These are phyloP conservation scores for Cyprinodon brontotheroides DNA, from an alignment of 2,113 vertebrate species.

Conservation along the genomic window DNA sequence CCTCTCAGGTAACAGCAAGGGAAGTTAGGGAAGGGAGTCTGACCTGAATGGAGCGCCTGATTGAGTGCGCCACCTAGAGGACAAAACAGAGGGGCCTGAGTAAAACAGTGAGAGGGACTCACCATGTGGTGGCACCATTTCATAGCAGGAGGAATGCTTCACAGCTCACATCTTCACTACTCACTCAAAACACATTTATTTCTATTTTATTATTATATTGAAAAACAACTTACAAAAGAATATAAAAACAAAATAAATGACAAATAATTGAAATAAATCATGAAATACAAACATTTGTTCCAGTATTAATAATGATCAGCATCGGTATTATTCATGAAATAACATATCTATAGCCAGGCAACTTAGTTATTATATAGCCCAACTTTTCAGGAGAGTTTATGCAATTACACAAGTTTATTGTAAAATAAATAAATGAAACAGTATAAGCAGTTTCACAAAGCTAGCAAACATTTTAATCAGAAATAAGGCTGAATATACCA, in stretches of 20 bases:
- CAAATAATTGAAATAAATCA: neutral
- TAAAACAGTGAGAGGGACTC: constrained; percentile 23
- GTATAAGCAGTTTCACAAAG: neutral
- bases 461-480: no score
- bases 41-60: constrained; percentile 33
- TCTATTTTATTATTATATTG: neutral
- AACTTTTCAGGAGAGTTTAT: no score
- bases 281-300: neutral
- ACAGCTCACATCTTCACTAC: neutral
- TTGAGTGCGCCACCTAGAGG: constrained; percentile 69
- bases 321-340: neutral
- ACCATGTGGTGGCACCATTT: constrained; percentile 63
- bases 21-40: neutral
- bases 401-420: neutral
- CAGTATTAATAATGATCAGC: neutral
- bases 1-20: constrained; percentile 12
- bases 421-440: neutral
- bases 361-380: no score
- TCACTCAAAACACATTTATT: no score
- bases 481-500: no score
- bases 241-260: neutral
- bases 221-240: neutral
- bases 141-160: constrained; percentile 12
- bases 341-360: neutral
- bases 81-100: neutral